phyloP scores from a whole-genome alignment of 2,797 vertebrate species.

The Cuculus canorus region DNA sequence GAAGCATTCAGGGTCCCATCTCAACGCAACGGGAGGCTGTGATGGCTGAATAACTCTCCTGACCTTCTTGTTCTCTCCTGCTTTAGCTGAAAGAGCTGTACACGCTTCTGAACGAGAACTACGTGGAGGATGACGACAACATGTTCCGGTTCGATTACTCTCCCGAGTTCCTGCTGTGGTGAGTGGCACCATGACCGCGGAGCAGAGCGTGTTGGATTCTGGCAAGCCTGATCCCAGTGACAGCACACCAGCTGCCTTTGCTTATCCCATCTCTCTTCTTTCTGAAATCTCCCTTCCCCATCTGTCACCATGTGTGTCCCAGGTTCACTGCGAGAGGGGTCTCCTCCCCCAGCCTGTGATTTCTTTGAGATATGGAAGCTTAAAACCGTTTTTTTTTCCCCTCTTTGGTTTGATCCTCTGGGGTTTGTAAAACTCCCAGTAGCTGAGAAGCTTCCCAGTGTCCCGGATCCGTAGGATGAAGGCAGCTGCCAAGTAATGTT shows the following conservation, averaged over 20 bases:
- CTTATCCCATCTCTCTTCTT: background rate
- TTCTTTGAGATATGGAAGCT: background rate
- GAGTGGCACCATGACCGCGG: slow-evolving; percentile 32
- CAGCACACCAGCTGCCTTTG: background rate
- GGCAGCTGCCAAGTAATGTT: background rate
- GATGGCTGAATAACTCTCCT: background rate
- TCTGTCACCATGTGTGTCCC: background rate
- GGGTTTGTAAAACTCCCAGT: background rate
- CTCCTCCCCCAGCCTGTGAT: background rate
- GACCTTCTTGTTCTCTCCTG: background rate
- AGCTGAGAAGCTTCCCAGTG: background rate
- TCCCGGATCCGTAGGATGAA: background rate
- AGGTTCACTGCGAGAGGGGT: background rate
- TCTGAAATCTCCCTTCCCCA: background rate
- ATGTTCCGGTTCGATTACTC: slow-evolving; percentile 99
- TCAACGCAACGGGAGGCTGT: background rate
- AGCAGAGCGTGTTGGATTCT: background rate
- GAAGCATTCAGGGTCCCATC: background rate
- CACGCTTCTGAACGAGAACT: slow-evolving; percentile 97
- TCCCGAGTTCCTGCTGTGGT: slow-evolving; percentile 97
- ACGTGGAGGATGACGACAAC: slow-evolving; percentile 98
- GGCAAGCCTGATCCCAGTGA: background rate
- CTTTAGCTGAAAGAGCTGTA: slow-evolving; percentile 95
- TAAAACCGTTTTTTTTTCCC: background rate
- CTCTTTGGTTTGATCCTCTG: background rate